A percentile compares a stretch with the other conserved stretches of the same genome.
Conservation (phyloP, 2,888 invertebrate genomes). For the Tachystola acroxantha region DNA sequence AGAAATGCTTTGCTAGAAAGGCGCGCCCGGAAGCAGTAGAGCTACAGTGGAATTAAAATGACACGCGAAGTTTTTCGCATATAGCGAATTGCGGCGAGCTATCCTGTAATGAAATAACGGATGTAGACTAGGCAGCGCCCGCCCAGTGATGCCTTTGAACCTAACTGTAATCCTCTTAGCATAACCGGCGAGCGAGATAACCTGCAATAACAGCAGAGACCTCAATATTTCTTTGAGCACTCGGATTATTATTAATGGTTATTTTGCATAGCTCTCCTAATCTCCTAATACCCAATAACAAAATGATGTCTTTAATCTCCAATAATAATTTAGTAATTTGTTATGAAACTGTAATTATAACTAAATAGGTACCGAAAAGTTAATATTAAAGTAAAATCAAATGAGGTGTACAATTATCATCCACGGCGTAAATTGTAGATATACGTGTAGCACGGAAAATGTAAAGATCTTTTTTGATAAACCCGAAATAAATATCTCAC, state of each 20-base stretch:
- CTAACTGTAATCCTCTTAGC: constrained; percentile 18
- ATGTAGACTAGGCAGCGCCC: constrained; percentile 10
- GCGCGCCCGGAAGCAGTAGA: constrained; percentile 25
- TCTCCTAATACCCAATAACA: too few species aligned
- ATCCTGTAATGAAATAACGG: constrained; percentile 22
- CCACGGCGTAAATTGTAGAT: constrained; percentile 38
- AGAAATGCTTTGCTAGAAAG: constrained; percentile 53
- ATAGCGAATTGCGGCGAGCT: constrained; percentile 12
- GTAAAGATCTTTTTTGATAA: constrained; percentile 54
- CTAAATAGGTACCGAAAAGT: too few species aligned
- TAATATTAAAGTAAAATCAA: too few species aligned
- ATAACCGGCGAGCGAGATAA: constrained; percentile 6
- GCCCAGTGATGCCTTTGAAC: constrained; percentile 8
- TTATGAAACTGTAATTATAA: too few species aligned
- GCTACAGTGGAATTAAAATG: constrained; percentile 14
- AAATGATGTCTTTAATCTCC: too few species aligned
- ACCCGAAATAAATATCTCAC: constrained; percentile 71
- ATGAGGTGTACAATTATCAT: constrained; percentile 46
- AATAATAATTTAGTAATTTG: too few species aligned
- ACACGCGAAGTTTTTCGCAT: constrained; percentile 6
- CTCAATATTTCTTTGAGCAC: too few species aligned
- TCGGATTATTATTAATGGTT: too few species aligned
- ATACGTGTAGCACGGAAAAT: constrained; percentile 55
- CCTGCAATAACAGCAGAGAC: constrained; percentile 5
- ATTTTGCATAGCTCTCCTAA: too few species aligned